Evolutionary conservation across 2,113 vertebrate species (phyloP).

Genomic region (Pyrgilauda ruficollis): DNA sequence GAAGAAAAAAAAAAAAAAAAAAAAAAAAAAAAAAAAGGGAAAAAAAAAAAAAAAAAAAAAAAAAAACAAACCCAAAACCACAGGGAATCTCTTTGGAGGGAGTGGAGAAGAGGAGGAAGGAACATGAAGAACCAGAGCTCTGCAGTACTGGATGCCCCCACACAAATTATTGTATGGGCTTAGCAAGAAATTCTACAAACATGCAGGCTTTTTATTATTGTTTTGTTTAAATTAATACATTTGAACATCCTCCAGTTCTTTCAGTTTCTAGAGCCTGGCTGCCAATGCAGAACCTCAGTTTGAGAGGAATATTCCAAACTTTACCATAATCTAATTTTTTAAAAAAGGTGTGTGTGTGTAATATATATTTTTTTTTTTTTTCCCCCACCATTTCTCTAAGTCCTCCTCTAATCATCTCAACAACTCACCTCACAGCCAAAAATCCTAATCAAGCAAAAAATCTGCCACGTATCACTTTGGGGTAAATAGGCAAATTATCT

Average conservation of each 20-base stretch:
- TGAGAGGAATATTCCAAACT: not conserved
- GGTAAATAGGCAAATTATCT: constrained; percentile 12
- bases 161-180: not conserved
- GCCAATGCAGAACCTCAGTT: not conserved
- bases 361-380: too few species aligned
- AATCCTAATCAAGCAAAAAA: not conserved
- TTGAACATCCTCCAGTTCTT: not conserved
- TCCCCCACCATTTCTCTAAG: not conserved
- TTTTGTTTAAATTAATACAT: not conserved
- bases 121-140: not conserved
- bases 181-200: not conserved
- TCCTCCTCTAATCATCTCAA: not conserved
- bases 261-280: not conserved
- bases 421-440: not conserved
- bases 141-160: not conserved
- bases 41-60: not conserved
- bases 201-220: not conserved
- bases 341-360: too few species aligned
- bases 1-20: not conserved
- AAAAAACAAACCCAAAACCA: not conserved
- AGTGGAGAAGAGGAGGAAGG: not conserved
- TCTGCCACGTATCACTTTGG: not conserved
- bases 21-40: not conserved
- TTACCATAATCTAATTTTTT: not conserved
- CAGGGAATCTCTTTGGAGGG: not conserved